phyloP scores from a whole-genome alignment of 1,140 invertebrate genomes.

The Choristoneura fumiferana region DNA sequence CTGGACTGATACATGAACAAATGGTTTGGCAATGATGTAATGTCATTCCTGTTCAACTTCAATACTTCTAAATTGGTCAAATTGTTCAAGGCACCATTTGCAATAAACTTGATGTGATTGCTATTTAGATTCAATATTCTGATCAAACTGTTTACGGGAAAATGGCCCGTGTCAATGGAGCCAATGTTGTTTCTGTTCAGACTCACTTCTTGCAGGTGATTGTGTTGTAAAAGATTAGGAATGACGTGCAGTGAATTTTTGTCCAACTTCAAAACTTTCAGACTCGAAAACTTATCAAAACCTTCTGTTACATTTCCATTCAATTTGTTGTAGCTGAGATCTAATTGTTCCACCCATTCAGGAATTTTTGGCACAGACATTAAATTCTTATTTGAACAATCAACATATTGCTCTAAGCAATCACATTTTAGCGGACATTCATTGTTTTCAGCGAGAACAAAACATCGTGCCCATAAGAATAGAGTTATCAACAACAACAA shows the following conservation, averaged over 20 bases:
- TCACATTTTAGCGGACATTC: conserved; percentile 80
- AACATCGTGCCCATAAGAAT: conserved; percentile 53
- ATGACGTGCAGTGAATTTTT: conserved; percentile 75
- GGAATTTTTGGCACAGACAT: conserved; percentile 79
- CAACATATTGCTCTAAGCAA: conserved; percentile 79
- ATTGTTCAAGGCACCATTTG: conserved; percentile 84
- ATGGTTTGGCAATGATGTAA: conserved; percentile 84
- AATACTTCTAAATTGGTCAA: conserved; percentile 86
- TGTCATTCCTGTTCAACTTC: conserved; percentile 89
- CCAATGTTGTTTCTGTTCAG: conserved; percentile 83
- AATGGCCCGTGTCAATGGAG: conserved; percentile 79
- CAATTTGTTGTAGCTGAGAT: conserved; percentile 74
- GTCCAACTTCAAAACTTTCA: conserved; percentile 78
- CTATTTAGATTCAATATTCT: conserved; percentile 81
- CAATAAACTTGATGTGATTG: conserved; percentile 85
- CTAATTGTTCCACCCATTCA: conserved; percentile 81
- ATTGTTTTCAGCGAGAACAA: conserved; percentile 61
- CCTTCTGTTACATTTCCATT: conserved; percentile 55
- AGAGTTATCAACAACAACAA: conserved; percentile 60
- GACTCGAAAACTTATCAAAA: conserved; percentile 51
- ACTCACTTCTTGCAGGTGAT: conserved; percentile 73
- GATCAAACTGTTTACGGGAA: conserved; percentile 79
- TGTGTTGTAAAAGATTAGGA: conserved; percentile 66
- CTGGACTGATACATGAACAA: conserved; percentile 84
- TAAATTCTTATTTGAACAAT: conserved; percentile 81